Base-by-base conservation (phyloP, 2,888 invertebrate genomes). In the Hirudinaria manillensis region DNA sequence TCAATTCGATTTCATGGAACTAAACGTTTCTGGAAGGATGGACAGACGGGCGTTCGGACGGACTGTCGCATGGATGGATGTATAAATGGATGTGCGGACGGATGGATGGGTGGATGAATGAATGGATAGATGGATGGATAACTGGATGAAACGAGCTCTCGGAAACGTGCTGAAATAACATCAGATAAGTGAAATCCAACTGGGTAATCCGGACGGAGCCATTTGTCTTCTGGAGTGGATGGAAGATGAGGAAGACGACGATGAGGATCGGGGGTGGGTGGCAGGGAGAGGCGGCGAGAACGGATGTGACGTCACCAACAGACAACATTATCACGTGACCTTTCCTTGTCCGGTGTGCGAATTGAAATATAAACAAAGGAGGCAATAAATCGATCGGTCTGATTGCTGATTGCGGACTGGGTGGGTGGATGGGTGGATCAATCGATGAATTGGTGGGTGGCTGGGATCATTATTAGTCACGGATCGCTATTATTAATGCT, bases 171-270 rank as follows among this genome's bases (percentile, higher is more conserved):
- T 29, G 61, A 61, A 61, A 61, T 61, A 61, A 61, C 61, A 61
- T 27, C 24, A 61, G 61, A 61, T 61, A 61, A 61, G 61, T 61
- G 61, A 61, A 61, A 61, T 61, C 61, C 61, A 61, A 61, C 61
- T 61, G 61, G 29, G 61, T 61, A 61, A 61, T 61, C 61, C 61
- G 29, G 29, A 19, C 61, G 61, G 61, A 29, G 29, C 61, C 24
- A 61, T 61, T 61, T 61, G 61, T 61, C 61, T 61, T 61, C 24
- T 61, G 24, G 24, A 29, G 61, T 13, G 29, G 61, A 27, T 24
- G 61, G 61, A 61, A 29, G 29, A 29, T 21, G 61, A 61, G 21
- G 29, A 29, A 61, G 61, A 61, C 24, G 61, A 61, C 24, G 29
- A 10, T n/a, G 61, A 61, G 61, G 45, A 45, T 10, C 16, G 45